Evolutionary conservation across 2,797 vertebrate species (phyloP).

Genomic region (Sardinella longiceps): DNA sequence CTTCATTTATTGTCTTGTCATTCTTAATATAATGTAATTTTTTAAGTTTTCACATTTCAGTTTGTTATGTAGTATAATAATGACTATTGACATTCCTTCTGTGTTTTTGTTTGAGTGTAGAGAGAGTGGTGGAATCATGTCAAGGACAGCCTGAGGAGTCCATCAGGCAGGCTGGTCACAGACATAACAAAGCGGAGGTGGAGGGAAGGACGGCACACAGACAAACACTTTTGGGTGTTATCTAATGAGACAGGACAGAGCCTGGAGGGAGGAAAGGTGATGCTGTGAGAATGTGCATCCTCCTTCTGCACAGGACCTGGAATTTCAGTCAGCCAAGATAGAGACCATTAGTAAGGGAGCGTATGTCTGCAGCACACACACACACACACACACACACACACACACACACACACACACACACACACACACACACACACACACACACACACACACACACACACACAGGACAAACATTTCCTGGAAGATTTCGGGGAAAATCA

Average conservation of each 20-base stretch:
- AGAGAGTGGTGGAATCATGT: background rate
- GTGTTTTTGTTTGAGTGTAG: no score
- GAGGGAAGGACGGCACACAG: background rate
- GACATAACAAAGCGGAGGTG: background rate
- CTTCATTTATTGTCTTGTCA: background rate
- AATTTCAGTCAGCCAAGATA: background rate
- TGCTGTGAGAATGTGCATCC: background rate
- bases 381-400: no score
- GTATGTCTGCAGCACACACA: no score
- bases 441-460: no score
- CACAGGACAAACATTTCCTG: no score
- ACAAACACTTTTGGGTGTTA: background rate
- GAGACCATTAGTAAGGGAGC: background rate
- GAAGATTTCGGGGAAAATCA: background rate
- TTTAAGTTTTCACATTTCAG: background rate
- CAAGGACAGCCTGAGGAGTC: background rate
- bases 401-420: no score
- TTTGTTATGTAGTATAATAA: background rate
- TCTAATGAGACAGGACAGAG: conserved; percentile 4
- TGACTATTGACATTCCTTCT: background rate
- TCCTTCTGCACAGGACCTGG: background rate
- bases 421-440: no score
- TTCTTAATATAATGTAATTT: background rate
- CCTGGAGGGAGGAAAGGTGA: background rate
- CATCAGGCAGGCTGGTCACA: background rate